phyloP scores from a whole-genome alignment of 2,888 invertebrate species.

The Spatulosminthurus flaviceps region DNA sequence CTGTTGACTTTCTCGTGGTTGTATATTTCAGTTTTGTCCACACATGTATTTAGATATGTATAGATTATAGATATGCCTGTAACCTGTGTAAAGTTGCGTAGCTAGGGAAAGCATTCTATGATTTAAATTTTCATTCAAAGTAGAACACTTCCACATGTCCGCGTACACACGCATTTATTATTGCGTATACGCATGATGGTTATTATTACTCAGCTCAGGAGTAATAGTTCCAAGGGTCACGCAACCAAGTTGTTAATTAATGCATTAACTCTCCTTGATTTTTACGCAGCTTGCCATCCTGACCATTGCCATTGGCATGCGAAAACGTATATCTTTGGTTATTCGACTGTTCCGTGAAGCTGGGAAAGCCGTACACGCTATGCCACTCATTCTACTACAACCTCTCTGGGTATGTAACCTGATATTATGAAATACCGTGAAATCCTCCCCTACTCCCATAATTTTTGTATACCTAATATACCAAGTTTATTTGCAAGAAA shows the following conservation, averaged over 20 bases:
- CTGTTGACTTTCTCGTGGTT: constrained; percentile 9
- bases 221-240: neutral
- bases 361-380: constrained; percentile 73
- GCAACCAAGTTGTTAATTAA: constrained; percentile 8
- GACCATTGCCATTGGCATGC: constrained; percentile 71
- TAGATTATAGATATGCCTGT: too few species aligned
- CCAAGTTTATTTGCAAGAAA: too few species aligned
- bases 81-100: too few species aligned
- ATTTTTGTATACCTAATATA: too few species aligned
- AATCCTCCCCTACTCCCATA: neutral
- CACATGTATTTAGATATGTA: too few species aligned
- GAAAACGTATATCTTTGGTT: constrained; percentile 73
- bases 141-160: neutral
- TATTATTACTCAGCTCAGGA: neutral
- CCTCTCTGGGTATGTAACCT: constrained; percentile 72
- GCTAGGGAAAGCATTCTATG: neutral
- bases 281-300: constrained; percentile 67
- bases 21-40: too few species aligned
- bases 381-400: constrained; percentile 73
- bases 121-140: neutral
- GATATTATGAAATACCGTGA: constrained; percentile 29
- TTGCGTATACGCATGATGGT: neutral
- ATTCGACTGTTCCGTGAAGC: constrained; percentile 74
- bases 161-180: neutral
- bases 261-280: constrained; percentile 3